These are phyloP conservation scores for Drosophila maculinotata DNA, from an alignment of 2,888 invertebrate species.

Conservation along the genomic window DNA sequence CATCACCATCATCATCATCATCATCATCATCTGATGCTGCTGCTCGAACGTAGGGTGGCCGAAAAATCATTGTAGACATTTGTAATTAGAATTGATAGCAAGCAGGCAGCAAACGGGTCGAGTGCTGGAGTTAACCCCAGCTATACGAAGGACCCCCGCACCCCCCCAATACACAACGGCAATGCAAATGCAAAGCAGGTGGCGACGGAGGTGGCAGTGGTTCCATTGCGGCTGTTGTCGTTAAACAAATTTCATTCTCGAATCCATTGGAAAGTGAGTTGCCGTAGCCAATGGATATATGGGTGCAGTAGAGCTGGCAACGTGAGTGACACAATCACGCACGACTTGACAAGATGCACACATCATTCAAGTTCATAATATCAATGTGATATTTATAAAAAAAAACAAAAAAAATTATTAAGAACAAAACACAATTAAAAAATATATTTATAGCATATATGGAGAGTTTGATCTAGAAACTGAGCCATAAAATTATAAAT, in stretches of 20 bases:
- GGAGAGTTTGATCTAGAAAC: too few species aligned
- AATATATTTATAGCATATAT: too few species aligned
- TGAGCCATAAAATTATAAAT: too few species aligned
- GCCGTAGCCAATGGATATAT: constrained; percentile 4
- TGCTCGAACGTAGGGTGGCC: constrained; percentile 50
- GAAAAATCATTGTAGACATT: constrained; percentile 85
- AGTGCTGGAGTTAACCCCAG: background rate
- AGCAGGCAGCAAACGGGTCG: constrained; percentile 23
- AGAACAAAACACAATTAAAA: too few species aligned
- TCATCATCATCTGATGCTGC: too few species aligned
- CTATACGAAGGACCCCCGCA: background rate
- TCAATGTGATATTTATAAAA: too few species aligned
- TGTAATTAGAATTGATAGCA: constrained; percentile 85
- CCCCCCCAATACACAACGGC: constrained; percentile 13
- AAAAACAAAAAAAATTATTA: too few species aligned
- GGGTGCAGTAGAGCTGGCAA: background rate
- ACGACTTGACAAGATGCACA: too few species aligned
- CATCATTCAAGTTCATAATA: too few species aligned
- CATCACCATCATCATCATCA: constrained; percentile 22
- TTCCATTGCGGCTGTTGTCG: constrained; percentile 58
- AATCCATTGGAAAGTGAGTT: constrained; percentile 2
- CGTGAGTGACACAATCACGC: background rate
- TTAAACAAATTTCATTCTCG: constrained; percentile 77
- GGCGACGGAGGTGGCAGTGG: constrained; percentile 14
- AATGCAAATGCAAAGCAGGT: constrained; percentile 41